Conservation (phyloP, 2,113 vertebrate species). For the Mohoua ochrocephala region DNA sequence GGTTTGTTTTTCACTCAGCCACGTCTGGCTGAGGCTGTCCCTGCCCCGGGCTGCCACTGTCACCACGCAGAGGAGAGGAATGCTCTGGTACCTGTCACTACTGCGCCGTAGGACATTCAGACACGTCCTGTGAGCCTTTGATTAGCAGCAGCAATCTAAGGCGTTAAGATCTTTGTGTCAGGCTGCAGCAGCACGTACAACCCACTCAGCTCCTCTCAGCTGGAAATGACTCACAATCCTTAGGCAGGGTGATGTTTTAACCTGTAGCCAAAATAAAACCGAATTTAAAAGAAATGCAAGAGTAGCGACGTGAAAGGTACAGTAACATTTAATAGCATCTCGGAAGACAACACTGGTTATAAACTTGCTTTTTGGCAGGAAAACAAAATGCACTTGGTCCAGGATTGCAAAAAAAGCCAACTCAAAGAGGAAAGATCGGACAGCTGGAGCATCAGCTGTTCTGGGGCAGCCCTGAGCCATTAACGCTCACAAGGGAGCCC, state of each 20-base stretch:
- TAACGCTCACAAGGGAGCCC: not conserved
- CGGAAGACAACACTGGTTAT: conserved; percentile 49
- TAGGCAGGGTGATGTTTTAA: not conserved
- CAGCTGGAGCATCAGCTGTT: conserved; percentile 3
- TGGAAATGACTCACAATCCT: not conserved
- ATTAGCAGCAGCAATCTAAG: not conserved
- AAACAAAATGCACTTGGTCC: conserved; percentile 68
- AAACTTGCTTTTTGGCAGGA: conserved; percentile 66
- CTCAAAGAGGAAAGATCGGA: not conserved
- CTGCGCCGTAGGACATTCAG: not conserved
- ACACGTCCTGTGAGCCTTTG: not conserved
- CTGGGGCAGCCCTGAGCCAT: conserved; percentile 1
- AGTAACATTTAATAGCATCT: conserved; percentile 71
- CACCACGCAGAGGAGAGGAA: not conserved
- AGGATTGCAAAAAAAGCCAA: conserved; percentile 19
- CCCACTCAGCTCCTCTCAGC: not conserved
- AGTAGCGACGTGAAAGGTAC: not conserved
- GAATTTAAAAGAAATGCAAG: not conserved
- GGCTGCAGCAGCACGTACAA: not conserved
- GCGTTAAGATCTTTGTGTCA: conserved; percentile 2
- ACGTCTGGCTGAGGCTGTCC: not conserved
- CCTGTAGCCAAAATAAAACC: conserved; percentile 16
- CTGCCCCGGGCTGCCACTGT: not conserved
- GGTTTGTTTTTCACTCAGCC: not conserved
- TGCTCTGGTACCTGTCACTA: not conserved